These are phyloP conservation scores for Apis florea DNA, from an alignment of 1,140 invertebrate species.

Conservation along the genomic window DNA sequence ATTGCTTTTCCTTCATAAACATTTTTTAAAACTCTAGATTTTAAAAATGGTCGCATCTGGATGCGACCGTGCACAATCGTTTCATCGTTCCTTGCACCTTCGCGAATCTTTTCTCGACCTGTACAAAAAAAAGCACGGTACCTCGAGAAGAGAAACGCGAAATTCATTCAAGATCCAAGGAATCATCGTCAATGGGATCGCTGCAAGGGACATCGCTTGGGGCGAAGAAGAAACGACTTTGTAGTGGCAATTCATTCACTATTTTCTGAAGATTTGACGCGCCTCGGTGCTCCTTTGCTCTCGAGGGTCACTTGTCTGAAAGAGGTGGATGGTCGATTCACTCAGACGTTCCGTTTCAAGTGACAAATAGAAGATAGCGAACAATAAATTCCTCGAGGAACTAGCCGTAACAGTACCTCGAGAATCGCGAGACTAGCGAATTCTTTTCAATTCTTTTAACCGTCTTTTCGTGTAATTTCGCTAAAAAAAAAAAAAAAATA, in stretches of 20 bases:
- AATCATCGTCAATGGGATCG: constrained; percentile 65
- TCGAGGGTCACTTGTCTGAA: constrained; percentile 72
- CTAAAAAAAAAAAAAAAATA: too few relatives aligned
- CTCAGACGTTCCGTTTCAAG: neutral
- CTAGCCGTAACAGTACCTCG: neutral
- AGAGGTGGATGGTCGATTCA: constrained; percentile 35
- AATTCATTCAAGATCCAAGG: constrained; percentile 69
- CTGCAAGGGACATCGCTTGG: constrained; percentile 51
- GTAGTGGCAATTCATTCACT: constrained; percentile 75
- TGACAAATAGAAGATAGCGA: constrained; percentile 30
- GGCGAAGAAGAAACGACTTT: constrained; percentile 59
- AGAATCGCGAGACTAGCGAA: neutral
- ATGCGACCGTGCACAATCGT: constrained; percentile 72
- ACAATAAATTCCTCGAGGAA: constrained; percentile 7
- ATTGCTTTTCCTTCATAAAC: neutral
- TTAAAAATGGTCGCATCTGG: constrained; percentile 4
- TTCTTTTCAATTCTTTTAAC: neutral
- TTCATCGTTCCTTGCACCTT: constrained; percentile 31
- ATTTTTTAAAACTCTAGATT: neutral
- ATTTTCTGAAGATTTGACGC: constrained; percentile 72
- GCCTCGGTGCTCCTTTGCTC: constrained; percentile 62
- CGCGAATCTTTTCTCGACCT: constrained; percentile 47
- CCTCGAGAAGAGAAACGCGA: constrained; percentile 33
- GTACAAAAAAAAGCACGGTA: constrained; percentile 59
- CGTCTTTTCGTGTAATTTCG: too few relatives aligned